Evolutionary conservation across 2,888 invertebrate genomes (phyloP).

Genomic region (Eubasilissa splendida): DNA sequence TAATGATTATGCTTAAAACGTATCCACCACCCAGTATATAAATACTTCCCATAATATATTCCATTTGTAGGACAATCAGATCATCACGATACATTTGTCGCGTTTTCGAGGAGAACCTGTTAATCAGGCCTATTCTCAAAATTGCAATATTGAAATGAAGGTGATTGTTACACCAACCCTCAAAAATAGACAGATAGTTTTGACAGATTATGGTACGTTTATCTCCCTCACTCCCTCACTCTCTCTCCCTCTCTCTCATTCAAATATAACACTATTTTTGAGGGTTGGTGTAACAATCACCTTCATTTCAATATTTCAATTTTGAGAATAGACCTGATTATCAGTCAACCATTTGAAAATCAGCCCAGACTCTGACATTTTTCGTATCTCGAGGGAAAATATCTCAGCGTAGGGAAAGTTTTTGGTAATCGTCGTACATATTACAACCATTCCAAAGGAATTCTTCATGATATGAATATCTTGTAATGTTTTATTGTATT

Average conservation of each 20-base stretch:
- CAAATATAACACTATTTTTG: no score
- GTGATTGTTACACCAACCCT: no score
- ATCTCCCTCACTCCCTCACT: no score
- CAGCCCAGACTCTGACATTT: background rate
- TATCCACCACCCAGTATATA: background rate
- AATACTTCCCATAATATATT: slow-evolving; percentile 9
- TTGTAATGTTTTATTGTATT: background rate
- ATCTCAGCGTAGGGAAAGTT: slow-evolving; percentile 3
- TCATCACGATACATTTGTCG: background rate
- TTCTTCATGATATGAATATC: background rate
- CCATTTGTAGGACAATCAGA: background rate
- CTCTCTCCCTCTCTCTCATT: no score
- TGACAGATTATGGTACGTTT: no score
- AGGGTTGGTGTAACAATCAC: no score
- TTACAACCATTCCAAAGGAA: background rate
- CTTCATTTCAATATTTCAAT: no score
- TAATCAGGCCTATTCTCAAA: no score
- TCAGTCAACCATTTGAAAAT: slow-evolving; percentile 15
- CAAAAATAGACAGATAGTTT: no score
- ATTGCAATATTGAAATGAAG: no score
- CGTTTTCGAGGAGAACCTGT: background rate
- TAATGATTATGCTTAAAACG: background rate
- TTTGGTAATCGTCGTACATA: background rate
- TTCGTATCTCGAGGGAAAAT: background rate
- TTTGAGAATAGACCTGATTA: no score